Evolutionary conservation across 2,113 vertebrate species (phyloP), one percentile per base, ranked within the genome.

Genomic region (Perca schrenkii): DNA sequence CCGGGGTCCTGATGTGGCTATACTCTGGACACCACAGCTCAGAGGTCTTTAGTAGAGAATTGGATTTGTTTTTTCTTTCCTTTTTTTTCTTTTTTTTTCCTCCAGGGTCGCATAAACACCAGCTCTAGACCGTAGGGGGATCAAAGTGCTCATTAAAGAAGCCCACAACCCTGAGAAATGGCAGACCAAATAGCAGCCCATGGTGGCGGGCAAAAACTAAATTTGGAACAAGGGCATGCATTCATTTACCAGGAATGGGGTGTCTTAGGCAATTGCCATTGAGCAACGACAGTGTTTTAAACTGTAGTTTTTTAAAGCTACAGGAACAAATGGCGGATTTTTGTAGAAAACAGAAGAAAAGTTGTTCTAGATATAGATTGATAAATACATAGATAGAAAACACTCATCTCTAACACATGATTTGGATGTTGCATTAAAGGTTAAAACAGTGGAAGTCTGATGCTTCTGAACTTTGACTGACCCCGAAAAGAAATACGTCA

Each of bases 81-180:
- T 60, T 50, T 64, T 57, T 83, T 63, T 67, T 54, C 50, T 73
- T 75, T 84, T 84, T 87, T 82, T 61, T 79, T 66, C 88, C 88
- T 87, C 83, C 89, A 88, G 86, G 89, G 90, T 93, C 89, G 67
- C 82, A 58, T 94, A 94, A 94, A 94, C 90, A 90, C 88, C 84
- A 89, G 85, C 67, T 86, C 93, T 91, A 93, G 92, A 92, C 91
- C 91, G 92, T 91, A 94, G 90, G 89, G 91, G 91, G 92, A 95
- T 94, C 94, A 95, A 94, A 95, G 90, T 92, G 86, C 89, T 94
- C 91, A 92, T 94, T 92, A 93, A 91, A 91, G 84, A 91, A 93
- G 93, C 94, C 93, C 93, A 93, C 91, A 91, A 89, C 92, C 93
- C 91, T 92, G 91, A 94, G 89, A 93, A 93, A 93, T 92, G 92